Evolutionary conservation across 2,113 vertebrate genomes (phyloP).

Genomic region (Neodon shergylaensis): DNA sequence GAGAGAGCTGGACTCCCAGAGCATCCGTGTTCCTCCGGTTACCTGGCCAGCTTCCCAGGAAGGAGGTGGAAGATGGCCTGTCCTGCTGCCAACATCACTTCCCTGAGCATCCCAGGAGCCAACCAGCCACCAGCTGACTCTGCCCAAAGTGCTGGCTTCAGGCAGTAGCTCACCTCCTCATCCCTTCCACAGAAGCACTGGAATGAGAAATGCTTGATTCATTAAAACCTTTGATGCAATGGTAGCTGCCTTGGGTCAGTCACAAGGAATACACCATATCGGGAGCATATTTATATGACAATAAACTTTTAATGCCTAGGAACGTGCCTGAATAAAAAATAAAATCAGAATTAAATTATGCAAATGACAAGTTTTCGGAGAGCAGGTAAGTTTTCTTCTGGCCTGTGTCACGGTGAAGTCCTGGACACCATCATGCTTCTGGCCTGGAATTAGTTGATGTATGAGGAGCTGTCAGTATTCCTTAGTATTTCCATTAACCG

Average conservation of each 20-base stretch:
- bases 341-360: slow-evolving; percentile 59
- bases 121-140: slow-evolving; percentile 7
- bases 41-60: slow-evolving; percentile 63
- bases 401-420: neutral
- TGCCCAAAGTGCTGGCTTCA: neutral
- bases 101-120: slow-evolving; percentile 1
- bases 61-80: slow-evolving; percentile 5
- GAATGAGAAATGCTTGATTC: slow-evolving; percentile 41
- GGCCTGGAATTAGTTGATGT: slow-evolving; percentile 54
- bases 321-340: slow-evolving; percentile 41
- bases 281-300: slow-evolving; percentile 44
- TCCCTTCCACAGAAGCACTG: neutral
- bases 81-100: neutral
- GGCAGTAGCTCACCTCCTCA: neutral
- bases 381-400: neutral
- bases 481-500: slow-evolving; percentile 77
- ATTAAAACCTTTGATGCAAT: slow-evolving; percentile 34
- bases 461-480: slow-evolving; percentile 21
- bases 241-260: slow-evolving; percentile 36
- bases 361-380: slow-evolving; percentile 25
- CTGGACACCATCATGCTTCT: slow-evolving; percentile 47
- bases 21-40: neutral
- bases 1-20: neutral
- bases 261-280: slow-evolving; percentile 39
- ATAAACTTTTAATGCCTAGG: slow-evolving; percentile 51